Evolutionary conservation across 2,797 vertebrate species (phyloP).

Genomic region (Lacerta agilis): DNA sequence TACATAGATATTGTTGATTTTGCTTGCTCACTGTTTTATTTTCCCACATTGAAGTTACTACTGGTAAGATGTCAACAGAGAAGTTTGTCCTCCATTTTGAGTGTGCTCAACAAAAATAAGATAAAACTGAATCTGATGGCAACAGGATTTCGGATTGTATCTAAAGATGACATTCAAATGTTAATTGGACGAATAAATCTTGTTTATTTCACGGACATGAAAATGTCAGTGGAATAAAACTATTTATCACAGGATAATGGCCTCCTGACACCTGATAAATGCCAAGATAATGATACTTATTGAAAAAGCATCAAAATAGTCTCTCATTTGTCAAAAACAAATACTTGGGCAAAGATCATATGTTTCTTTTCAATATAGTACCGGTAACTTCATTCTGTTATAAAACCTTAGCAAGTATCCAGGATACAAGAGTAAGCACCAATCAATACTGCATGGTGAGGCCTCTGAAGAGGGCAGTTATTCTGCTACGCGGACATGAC

Average conservation of each 20-base stretch:
- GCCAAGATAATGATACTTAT: conserved; percentile 75
- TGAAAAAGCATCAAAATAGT: conserved; percentile 74
- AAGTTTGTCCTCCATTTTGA: conserved; percentile 57
- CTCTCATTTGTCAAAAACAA: conserved; percentile 73
- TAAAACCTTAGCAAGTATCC: conserved; percentile 16
- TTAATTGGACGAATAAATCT: conserved; percentile 81
- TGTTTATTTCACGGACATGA: conserved; percentile 77
- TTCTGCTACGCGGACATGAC: no score
- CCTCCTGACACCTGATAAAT: conserved; percentile 77
- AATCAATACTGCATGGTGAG: not conserved
- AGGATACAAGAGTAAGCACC: conserved; percentile 1
- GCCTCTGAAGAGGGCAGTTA: fast-evolving
- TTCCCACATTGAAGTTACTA: conserved; percentile 9
- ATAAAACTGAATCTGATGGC: conserved; percentile 67
- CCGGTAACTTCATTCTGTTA: conserved; percentile 52
- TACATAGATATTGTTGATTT: not conserved
- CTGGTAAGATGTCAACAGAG: conserved; percentile 44
- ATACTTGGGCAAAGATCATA: conserved; percentile 66
- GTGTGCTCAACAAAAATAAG: conserved; percentile 64
- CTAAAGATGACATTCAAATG: conserved; percentile 81
- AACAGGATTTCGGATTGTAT: conserved; percentile 75
- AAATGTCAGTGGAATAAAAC: conserved; percentile 79
- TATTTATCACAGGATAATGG: conserved; percentile 76
- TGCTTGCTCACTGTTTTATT: conserved; percentile 6
- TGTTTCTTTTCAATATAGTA: conserved; percentile 61